Conservation (phyloP, 2,888 invertebrate genomes). For the Idaea aversata region DNA sequence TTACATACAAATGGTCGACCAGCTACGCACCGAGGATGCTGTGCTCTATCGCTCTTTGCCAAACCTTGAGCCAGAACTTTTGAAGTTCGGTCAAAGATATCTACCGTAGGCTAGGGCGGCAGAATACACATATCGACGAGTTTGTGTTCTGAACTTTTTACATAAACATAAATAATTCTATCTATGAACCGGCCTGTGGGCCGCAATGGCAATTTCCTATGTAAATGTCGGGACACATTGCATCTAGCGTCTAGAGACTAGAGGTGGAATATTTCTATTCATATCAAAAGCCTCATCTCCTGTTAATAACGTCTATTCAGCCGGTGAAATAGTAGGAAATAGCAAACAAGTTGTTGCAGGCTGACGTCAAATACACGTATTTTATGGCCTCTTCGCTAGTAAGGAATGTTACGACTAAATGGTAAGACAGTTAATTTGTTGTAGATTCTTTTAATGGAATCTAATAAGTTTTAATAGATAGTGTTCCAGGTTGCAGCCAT, state of each 20-base stretch:
- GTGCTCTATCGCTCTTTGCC: too few species aligned
- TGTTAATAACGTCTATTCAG: slow-evolving; percentile 45
- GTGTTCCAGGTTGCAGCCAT: slow-evolving; percentile 29
- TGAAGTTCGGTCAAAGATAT: too few species aligned
- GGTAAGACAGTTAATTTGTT: slow-evolving; percentile 30
- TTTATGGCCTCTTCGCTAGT: slow-evolving; percentile 27
- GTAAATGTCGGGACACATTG: slow-evolving; percentile 26
- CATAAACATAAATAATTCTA: not conserved
- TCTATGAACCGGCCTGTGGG: slow-evolving; percentile 4
- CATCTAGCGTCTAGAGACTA: slow-evolving; percentile 21
- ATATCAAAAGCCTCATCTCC: slow-evolving; percentile 46
- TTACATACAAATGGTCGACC: too few species aligned
- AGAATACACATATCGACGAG: not conserved
- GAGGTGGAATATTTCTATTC: slow-evolving; percentile 35
- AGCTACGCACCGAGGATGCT: too few species aligned
- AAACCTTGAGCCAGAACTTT: too few species aligned
- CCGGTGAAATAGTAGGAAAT: slow-evolving; percentile 33
- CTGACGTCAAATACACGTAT: slow-evolving; percentile 26
- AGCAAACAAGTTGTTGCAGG: slow-evolving; percentile 36
- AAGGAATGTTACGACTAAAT: slow-evolving; percentile 26
- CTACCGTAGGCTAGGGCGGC: not conserved
- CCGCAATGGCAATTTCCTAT: slow-evolving; percentile 25
- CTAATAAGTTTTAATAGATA: slow-evolving; percentile 39
- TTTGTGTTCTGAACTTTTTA: not conserved
- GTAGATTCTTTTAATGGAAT: slow-evolving; percentile 34